phyloP scores from a whole-genome alignment of 2,797 vertebrate genomes.

The Eidolon dupreanum region DNA sequence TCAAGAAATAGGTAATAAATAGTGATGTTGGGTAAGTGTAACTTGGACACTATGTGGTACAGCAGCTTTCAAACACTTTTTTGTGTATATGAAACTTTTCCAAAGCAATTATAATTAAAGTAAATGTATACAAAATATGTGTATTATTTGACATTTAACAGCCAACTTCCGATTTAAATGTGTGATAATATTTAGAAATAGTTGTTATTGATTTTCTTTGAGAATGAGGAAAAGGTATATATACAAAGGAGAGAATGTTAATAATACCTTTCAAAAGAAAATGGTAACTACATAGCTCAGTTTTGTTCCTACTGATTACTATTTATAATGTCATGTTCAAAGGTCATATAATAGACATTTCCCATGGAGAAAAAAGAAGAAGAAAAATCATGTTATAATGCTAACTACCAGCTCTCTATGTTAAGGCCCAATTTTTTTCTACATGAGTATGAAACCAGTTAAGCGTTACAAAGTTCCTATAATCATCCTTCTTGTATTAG shows the following conservation, averaged over 20 bases:
- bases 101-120: neutral
- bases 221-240: neutral
- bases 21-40: neutral
- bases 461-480: neutral
- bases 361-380: neutral
- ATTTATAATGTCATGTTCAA: neutral
- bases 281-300: neutral
- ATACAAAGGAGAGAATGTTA: neutral
- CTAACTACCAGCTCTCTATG: neutral
- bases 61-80: neutral
- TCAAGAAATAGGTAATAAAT: neutral
- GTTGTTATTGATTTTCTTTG: neutral
- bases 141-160: neutral
- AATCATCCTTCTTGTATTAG: neutral
- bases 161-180: neutral
- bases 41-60: neutral
- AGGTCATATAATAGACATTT: neutral
- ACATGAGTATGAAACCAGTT: neutral
- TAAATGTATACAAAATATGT: neutral
- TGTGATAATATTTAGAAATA: neutral
- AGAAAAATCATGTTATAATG: neutral
- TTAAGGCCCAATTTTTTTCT: neutral
- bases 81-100: neutral
- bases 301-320: neutral
- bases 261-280: constrained; percentile 43